Percentiles rank a stretch among this genome's conserved stretches.
These are phyloP conservation scores for Saguinus imperator DNA, from an alignment of 2,113 vertebrate species.

Conservation along the genomic window DNA sequence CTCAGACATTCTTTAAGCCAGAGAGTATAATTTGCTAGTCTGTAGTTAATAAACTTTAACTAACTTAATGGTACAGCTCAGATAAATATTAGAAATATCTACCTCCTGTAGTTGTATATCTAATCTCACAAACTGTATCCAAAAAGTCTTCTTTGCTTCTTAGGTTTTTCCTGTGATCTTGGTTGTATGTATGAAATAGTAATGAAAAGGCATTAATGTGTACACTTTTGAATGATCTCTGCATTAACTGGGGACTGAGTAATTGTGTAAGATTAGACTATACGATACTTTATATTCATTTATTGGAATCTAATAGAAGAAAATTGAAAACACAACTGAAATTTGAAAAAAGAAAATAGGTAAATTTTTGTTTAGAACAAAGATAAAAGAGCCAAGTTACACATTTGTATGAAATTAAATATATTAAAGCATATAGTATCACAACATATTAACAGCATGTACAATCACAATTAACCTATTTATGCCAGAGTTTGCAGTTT, in stretches of 20 bases:
- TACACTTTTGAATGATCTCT: neutral
- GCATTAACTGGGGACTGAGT: neutral
- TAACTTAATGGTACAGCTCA: neutral
- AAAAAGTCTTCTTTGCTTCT: neutral
- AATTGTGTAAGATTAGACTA: neutral
- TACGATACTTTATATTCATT: neutral
- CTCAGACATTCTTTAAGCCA: neutral
- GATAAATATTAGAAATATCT: neutral
- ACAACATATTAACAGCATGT: too few relatives aligned
- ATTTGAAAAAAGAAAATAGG: neutral
- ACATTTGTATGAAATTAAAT: neutral
- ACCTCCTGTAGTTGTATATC: accelerated
- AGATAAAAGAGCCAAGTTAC: neutral
- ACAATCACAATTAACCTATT: too few relatives aligned
- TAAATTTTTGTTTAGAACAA: neutral
- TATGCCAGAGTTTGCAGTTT: too few relatives aligned
- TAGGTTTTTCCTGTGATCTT: neutral
- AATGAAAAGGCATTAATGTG: neutral
- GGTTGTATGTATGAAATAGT: neutral
- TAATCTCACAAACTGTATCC: neutral
- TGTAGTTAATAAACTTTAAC: neutral
- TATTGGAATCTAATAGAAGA: neutral
- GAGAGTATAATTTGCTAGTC: neutral
- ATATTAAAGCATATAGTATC: neutral
- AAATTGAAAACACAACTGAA: neutral